Base-by-base conservation (phyloP, 2,888 invertebrate species). In the Himalopsyche kuldschensis region DNA sequence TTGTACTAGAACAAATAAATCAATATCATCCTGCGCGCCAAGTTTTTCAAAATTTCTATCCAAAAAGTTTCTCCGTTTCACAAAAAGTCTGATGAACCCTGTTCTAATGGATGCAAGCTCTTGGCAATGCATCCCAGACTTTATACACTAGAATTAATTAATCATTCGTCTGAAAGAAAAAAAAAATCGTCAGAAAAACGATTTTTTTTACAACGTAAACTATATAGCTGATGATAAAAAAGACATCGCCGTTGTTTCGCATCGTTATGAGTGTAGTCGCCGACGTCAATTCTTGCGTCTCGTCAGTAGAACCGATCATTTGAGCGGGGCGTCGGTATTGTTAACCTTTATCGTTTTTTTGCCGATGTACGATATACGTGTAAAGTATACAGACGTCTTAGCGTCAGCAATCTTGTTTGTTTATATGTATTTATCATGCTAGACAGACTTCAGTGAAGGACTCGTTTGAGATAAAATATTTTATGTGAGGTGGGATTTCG, bases 351-450 rank as follows among this genome's bases (percentile, higher is more conserved):
- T 76, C 76, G 35, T 35, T 76, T 76, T 75, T 76, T 41, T 27
- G 76, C 76, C 76, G 76, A 76, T 76, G 35, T 76, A 35, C 76
- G 76, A 24, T 41, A 31, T 76, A 76, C 76, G 76, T 76, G 76
- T 35, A 35, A 20, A 10, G 76, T 69, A 69, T 69, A 69, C 69
- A 69, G 27, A 69, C 69, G 5, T 27, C 11, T 27, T 69, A 0
- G 11, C 27, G 69, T 69, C 69, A 69, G 69, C 69, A 69, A 69
- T 69, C 69, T 69, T 69, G 69, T 69, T 69, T 69, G 69, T 69
- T 69, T 69, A 69, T 69, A 41, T 41, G 41, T 41, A 69, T 69
- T 69, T 69, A 69, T 69, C 69, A 69, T 69, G 69, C 69, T 27
- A 69, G 69, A 69, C 69, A 69, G 69, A 69, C 69, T 27, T 69